Percentiles rank a stretch among this genome's conserved stretches.
Evolutionary conservation across 53 echinoderm and acorn worm species (phyloP).

Genomic region (Hippasteria phrygiana): DNA sequence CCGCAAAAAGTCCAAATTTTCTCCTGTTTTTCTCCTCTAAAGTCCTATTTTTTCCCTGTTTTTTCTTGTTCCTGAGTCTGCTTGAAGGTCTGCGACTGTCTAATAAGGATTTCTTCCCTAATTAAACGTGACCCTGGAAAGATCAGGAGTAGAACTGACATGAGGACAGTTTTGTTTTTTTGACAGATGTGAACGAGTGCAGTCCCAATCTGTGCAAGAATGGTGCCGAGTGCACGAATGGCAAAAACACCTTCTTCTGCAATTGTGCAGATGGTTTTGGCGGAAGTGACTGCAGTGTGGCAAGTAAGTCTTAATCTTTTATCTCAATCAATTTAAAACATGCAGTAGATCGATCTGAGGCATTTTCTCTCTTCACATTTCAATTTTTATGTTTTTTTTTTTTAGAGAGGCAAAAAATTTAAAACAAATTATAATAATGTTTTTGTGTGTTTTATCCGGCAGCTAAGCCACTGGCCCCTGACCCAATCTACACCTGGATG

Average conservation of each 20-base stretch:
- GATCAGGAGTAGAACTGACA: too few species aligned
- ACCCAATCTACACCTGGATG: slow-evolving; percentile 69
- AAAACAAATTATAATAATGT: not conserved
- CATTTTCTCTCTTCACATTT: too few species aligned
- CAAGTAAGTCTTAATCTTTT: not conserved
- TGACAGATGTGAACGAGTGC: slow-evolving; percentile 78
- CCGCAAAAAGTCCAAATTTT: too few species aligned
- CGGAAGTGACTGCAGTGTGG: slow-evolving; percentile 24
- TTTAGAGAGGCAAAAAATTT: too few species aligned
- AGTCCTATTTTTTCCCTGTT: too few species aligned
- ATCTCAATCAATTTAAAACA: not conserved
- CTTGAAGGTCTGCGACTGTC: too few species aligned
- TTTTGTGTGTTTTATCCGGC: not conserved
- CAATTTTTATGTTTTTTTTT: too few species aligned
- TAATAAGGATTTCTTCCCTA: too few species aligned
- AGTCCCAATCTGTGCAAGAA: slow-evolving; percentile 72
- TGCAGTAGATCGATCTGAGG: not conserved
- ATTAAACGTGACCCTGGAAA: too few species aligned
- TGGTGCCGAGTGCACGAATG: slow-evolving; percentile 66
- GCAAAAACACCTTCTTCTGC: slow-evolving; percentile 69
- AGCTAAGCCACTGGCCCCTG: not conserved
- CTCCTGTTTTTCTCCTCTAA: too few species aligned
- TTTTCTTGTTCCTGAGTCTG: too few species aligned
- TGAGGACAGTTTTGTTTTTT: not conserved
- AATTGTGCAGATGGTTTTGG: slow-evolving; percentile 58